phyloP scores from a whole-genome alignment of 2,888 invertebrate genomes.

The Ormyrus rosae region DNA sequence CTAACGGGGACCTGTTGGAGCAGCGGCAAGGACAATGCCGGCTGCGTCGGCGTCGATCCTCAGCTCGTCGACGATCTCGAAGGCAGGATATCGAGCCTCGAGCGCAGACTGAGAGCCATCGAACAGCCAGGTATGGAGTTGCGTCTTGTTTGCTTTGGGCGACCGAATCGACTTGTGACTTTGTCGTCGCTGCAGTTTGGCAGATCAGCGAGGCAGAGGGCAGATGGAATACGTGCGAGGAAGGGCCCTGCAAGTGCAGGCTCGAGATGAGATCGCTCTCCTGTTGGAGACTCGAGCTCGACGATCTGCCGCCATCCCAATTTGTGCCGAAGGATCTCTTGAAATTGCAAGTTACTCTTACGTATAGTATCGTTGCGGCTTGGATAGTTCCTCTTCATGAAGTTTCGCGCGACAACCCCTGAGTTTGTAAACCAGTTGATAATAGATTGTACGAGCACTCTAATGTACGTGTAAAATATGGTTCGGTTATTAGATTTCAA shows the following conservation, averaged over 20 bases:
- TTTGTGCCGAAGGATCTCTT: constrained; percentile 81
- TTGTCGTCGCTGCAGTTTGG: constrained; percentile 78
- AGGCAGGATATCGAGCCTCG: constrained; percentile 75
- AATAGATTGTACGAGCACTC: no score
- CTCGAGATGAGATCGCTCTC: constrained; percentile 81
- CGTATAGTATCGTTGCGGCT: no score
- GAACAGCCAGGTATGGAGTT: constrained; percentile 81
- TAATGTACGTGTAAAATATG: no score
- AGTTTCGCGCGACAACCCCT: no score
- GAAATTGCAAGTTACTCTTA: constrained; percentile 78
- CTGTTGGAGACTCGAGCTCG: constrained; percentile 82
- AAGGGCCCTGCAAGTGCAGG: constrained; percentile 82
- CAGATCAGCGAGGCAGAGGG: constrained; percentile 79
- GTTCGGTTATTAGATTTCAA: no score
- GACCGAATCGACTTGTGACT: not conserved
- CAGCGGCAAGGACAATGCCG: not conserved
- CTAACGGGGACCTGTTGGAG: not conserved
- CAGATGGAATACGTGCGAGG: constrained; percentile 80
- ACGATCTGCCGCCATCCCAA: constrained; percentile 80
- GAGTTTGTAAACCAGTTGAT: no score
- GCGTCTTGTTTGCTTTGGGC: not conserved
- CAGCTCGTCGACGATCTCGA: constrained; percentile 66
- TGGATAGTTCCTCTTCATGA: no score
- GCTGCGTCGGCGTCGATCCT: not conserved
- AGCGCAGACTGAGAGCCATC: constrained; percentile 81